phyloP scores from a whole-genome alignment of 2,888 invertebrate species.

The Steinernema carpocapsae region DNA sequence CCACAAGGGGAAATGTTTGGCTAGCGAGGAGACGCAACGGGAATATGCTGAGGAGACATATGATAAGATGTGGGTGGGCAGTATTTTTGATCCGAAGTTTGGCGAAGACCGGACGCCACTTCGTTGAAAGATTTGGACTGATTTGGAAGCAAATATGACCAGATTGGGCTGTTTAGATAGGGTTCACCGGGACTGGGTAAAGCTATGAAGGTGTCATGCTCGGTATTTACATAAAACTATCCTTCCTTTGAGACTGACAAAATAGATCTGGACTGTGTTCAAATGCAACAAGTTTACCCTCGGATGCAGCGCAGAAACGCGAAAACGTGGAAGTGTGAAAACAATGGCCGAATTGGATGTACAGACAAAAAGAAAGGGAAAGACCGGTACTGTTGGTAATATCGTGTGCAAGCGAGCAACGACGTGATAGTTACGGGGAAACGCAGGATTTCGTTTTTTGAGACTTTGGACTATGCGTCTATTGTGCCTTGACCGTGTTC shows the following conservation, averaged over 20 bases:
- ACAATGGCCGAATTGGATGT: not conserved
- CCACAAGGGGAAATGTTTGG: no score
- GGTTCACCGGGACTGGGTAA: not conserved
- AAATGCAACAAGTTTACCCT: not conserved
- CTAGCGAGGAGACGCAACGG: no score
- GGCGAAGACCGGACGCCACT: no score
- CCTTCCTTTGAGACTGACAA: not conserved
- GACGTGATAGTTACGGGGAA: not conserved
- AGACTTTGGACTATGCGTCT: not conserved
- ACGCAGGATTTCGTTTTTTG: not conserved
- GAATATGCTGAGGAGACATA: no score
- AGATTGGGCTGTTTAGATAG: not conserved
- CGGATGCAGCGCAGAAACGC: not conserved
- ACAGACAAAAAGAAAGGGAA: constrained; percentile 5
- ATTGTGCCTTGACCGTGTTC: constrained; percentile 51
- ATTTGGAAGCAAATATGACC: no score
- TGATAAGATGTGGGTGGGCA: no score
- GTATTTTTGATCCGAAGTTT: no score
- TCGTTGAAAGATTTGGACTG: no score
- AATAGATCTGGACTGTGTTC: not conserved
- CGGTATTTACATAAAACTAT: constrained; percentile 8
- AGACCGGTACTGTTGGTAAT: not conserved
- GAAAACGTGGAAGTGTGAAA: constrained; percentile 8
- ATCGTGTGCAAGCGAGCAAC: not conserved
- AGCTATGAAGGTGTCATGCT: no score